phyloP scores from a whole-genome alignment of 2,888 invertebrate genomes.

The Agapostemon virescens region DNA sequence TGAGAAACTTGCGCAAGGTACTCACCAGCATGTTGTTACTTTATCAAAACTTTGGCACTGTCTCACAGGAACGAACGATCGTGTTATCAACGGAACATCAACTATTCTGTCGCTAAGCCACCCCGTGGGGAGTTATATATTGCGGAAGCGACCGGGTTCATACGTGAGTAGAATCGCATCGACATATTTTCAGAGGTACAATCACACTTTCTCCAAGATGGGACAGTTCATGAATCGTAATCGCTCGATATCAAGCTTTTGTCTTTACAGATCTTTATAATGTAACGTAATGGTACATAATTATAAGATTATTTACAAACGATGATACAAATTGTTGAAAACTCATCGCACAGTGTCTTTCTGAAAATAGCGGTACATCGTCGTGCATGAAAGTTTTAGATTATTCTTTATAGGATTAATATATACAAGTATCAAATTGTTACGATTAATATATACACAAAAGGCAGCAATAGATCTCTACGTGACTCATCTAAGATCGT shows the following conservation, averaged over 20 bases:
- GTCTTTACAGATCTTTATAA: constrained; percentile 24
- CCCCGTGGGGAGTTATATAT: constrained; percentile 75
- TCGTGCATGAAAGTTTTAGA: constrained; percentile 22
- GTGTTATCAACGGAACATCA: constrained; percentile 65
- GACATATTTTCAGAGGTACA: constrained; percentile 49
- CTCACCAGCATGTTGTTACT: constrained; percentile 65
- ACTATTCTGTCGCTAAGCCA: constrained; percentile 63
- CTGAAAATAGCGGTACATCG: neutral
- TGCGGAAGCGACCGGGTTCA: constrained; percentile 70
- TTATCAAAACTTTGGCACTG: neutral
- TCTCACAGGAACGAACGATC: constrained; percentile 18
- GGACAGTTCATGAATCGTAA: constrained; percentile 62
- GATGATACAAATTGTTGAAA: neutral
- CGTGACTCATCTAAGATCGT: constrained; percentile 17
- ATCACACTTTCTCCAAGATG: constrained; percentile 69
- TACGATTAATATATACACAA: constrained; percentile 16
- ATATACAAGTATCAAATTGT: constrained; percentile 25
- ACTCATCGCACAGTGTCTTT: neutral
- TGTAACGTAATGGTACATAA: neutral
- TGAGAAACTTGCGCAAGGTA: constrained; percentile 22
- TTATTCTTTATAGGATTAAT: constrained; percentile 26
- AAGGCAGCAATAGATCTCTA: constrained; percentile 18
- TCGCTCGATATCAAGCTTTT: constrained; percentile 38
- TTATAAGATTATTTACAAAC: constrained; percentile 6
- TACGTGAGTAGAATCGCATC: constrained; percentile 73